Evolutionary conservation across 2,888 invertebrate genomes (phyloP).

Genomic region (Papilio demoleus): DNA sequence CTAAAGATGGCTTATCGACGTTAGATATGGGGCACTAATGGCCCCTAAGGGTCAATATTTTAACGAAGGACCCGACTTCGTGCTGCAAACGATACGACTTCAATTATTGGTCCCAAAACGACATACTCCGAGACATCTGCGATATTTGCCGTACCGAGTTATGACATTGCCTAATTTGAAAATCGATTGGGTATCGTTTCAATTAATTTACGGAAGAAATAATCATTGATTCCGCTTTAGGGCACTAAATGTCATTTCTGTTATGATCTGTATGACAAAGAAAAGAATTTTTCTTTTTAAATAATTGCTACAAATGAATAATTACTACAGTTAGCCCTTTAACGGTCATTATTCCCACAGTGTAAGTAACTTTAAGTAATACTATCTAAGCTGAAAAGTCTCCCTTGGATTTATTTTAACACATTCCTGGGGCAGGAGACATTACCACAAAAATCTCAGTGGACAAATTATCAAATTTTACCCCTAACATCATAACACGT

Average conservation of each 20-base stretch:
- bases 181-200: conserved; percentile 23
- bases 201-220: conserved; percentile 15
- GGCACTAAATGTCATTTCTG: background rate
- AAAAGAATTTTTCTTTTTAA: too few relatives aligned
- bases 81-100: conserved; percentile 55
- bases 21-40: conserved; percentile 70
- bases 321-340: too few relatives aligned
- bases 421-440: too few relatives aligned
- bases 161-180: conserved; percentile 40
- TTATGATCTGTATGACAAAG: background rate
- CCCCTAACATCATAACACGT: conserved; percentile 20
- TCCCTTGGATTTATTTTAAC: background rate
- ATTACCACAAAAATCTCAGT: conserved; percentile 13
- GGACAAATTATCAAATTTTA: conserved; percentile 31
- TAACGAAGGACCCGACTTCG: conserved; percentile 58
- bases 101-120: conserved; percentile 69
- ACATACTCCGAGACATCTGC: conserved; percentile 51
- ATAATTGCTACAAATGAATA: too few relatives aligned
- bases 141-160: conserved; percentile 43
- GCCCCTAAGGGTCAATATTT: conserved; percentile 77
- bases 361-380: too few relatives aligned
- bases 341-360: too few relatives aligned
- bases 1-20: conserved; percentile 70
- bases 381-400: background rate
- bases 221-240: background rate